Base-by-base conservation (phyloP, 2,113 vertebrate genomes). In the Arenaria interpres region DNA sequence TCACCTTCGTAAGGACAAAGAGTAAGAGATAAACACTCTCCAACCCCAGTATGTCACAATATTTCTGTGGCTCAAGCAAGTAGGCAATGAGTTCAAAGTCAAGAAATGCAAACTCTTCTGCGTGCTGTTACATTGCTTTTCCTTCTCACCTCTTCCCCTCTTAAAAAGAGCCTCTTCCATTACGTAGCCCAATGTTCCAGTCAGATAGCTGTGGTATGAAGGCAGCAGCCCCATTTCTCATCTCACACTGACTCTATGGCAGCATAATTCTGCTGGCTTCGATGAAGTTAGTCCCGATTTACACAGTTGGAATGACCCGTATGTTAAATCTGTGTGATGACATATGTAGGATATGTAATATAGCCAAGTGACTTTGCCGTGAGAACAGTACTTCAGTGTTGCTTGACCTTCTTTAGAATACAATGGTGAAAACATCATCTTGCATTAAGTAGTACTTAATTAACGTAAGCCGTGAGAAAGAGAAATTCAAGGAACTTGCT, bases 361-460 rank as follows among this genome's bases (percentile, higher is more conserved):
- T 23, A 91, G 53, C 91, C 77, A 85, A 75, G 80, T 33, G 64
- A 51, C 66, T 87, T n/a, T 79, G 60, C 94, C 35, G 35, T 85
- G 71, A 93, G 93, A 94, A 76, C 33, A 7, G 39, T 25, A 33
- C 51, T 82, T 32, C 66, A 62, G 46, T 12, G 53, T 78, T 76
- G 87, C 81, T 91, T 85, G 60, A 72, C 89, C 81, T 69, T 60
- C 76, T 60, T 60, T 37, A 72, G 57, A 94, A 67, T 43, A 56
- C 30, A 82, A 76, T 51, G 77, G 62, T 4, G 32, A 75, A 95
- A 79, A 76, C 53, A 46, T 71, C 46, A 23, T 33, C 18, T 37
- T 78, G 53, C 57, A 69, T 93, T 83, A 90, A 90, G 39, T 45
- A 53, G 32, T 64, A 67, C 68, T 96, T 77, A 59, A 74, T 76